A percentile compares a stretch with the other conserved stretches of the same genome.
These are phyloP conservation scores for Megaleporinus macrocephalus DNA, from an alignment of 2,113 vertebrate genomes.

Conservation along the genomic window DNA sequence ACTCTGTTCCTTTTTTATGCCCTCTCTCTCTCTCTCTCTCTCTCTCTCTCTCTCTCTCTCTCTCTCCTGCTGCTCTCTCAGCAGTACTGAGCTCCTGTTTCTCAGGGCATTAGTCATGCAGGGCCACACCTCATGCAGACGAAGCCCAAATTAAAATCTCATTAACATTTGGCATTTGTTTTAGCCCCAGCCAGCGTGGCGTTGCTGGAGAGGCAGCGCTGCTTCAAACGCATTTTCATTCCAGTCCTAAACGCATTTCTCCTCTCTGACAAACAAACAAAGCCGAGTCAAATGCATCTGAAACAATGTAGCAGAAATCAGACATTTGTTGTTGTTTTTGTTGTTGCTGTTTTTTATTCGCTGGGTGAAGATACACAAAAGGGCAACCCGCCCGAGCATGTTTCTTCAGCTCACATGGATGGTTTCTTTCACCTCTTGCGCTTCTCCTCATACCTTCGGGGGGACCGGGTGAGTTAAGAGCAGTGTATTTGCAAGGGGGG, in stretches of 20 bases:
- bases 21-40: not conserved
- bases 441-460: not conserved
- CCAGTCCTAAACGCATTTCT: constrained; percentile 19
- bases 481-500: not conserved
- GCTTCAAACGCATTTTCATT: constrained; percentile 9
- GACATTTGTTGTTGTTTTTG: not conserved
- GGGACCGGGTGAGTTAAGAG: not conserved
- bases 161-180: constrained; percentile 53
- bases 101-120: constrained; percentile 33
- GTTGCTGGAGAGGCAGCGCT: not conserved
- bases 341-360: not conserved
- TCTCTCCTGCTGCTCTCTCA: not conserved
- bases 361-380: not conserved
- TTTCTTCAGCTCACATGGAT: not conserved
- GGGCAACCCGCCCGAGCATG: not conserved
- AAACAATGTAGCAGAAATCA: not conserved
- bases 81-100: not conserved
- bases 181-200: constrained; percentile 13
- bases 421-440: not conserved
- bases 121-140: constrained; percentile 40
- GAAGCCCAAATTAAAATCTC: constrained; percentile 47
- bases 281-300: not conserved
- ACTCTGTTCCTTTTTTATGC: too few species aligned
- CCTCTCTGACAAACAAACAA: not conserved
- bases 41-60: not conserved